A percentile compares a stretch with the other conserved stretches of the same genome.
Evolutionary conservation across 2,113 vertebrate genomes (phyloP).

Genomic region (Sialia sialis): DNA sequence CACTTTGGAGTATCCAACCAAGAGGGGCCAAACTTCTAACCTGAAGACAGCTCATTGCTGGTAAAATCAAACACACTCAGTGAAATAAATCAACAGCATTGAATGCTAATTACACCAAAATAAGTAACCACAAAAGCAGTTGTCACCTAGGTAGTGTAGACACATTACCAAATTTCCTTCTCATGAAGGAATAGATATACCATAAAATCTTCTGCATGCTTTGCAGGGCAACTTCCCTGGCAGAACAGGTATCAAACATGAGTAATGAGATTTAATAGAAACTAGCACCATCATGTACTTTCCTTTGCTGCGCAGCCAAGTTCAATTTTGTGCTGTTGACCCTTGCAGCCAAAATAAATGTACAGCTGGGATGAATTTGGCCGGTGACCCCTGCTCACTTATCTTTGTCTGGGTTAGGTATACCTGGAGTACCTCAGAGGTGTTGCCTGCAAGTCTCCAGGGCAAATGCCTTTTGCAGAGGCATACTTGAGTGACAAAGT

Average conservation of each 20-base stretch:
- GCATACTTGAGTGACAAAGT: neutral
- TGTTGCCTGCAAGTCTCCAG: neutral
- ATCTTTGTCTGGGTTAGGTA: neutral
- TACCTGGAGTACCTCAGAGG: neutral
- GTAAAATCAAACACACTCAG: neutral
- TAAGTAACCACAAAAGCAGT: neutral
- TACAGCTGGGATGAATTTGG: neutral
- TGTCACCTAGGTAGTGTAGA: neutral
- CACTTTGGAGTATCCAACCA: neutral
- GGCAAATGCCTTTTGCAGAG: slow-evolving; percentile 23
- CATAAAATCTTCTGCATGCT: neutral
- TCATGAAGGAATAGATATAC: neutral
- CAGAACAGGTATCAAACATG: neutral
- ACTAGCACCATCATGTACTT: neutral
- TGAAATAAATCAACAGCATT: neutral
- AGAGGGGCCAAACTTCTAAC: neutral
- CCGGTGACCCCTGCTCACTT: neutral
- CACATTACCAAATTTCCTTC: neutral
- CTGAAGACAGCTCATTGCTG: neutral
- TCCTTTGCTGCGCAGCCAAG: slow-evolving; percentile 27
- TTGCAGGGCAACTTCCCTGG: neutral
- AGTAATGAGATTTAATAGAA: neutral
- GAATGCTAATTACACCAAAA: neutral
- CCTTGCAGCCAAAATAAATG: slow-evolving; percentile 52
- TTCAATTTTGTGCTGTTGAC: neutral